These are phyloP conservation scores for Halcyon senegalensis DNA, from an alignment of 2,113 vertebrate species.

Conservation along the genomic window DNA sequence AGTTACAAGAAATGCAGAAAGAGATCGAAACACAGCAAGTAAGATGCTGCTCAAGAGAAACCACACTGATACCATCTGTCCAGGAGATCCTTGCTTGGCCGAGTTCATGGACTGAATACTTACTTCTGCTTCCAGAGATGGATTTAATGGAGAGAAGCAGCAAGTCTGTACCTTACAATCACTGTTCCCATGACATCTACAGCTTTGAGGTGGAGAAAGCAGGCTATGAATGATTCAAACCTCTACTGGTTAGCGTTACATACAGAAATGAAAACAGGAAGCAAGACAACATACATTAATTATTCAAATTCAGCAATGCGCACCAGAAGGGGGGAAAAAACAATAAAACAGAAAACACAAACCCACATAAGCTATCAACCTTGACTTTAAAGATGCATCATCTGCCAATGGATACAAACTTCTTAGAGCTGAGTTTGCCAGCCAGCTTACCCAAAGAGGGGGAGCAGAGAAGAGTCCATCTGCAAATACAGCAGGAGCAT, in stretches of 20 bases:
- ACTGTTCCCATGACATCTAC: conserved; percentile 29
- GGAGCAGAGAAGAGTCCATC: background rate
- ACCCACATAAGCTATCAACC: background rate
- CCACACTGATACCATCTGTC: background rate
- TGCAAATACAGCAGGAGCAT: conserved; percentile 1
- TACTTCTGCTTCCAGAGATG: background rate
- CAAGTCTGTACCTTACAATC: background rate
- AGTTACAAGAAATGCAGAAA: background rate
- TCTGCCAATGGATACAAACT: background rate
- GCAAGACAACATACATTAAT: conserved; percentile 60
- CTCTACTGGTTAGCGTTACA: conserved; percentile 53
- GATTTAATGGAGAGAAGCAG: background rate
- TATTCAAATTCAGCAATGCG: conserved; percentile 53
- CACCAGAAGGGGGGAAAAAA: background rate
- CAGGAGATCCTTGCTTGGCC: background rate
- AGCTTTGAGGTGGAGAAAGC: conserved; percentile 9
- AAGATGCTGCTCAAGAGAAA: background rate
- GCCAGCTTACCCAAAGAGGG: background rate
- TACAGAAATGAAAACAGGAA: conserved; percentile 64
- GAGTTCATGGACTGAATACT: background rate
- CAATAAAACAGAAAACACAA: background rate
- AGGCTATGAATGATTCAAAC: conserved; percentile 70
- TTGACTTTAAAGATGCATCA: background rate
- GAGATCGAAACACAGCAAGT: background rate
- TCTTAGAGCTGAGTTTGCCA: background rate